Base-by-base conservation (phyloP, 1,140 invertebrate species). In the Ostrea denselamellosa region DNA sequence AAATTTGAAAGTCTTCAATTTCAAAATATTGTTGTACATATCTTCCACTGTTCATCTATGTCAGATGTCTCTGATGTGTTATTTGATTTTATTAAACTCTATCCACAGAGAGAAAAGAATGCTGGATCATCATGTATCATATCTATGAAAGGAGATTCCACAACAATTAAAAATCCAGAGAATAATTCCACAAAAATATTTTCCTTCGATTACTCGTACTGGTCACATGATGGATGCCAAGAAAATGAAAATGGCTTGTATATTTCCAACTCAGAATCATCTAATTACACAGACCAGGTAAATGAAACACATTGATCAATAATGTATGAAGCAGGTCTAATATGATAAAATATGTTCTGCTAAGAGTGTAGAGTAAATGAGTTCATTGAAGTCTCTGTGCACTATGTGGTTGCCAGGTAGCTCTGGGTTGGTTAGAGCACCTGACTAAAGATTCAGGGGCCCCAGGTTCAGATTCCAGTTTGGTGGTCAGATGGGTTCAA, bases 151-250 rank as follows among this genome's bases (percentile, higher is more conserved):
- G 96, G 95, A 0, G 93, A 95, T 12, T 91, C 93, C 8, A 96
- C 96, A 7, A 91, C 91, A 8, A 94, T 96, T 52, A 94, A 92
- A 77, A 95, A 96, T 90, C 96, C 96, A 17, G 91, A 92, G 34
- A 94, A 95, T 87, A 90, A 93, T 0, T 93, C 93, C 54, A 93
- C 92, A 0, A 95, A 96, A 86, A 93, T 92, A 86, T 96, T 96
- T 92, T 94, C 96, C 12, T 96, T 95, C 92, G 96, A 96, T 92
- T 94, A 95, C 89, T 95, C 95, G 81, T 96, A 96, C 91, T 96
- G 96, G 96, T 96, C 96, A 82, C 96, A 96, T 93, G 96, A 96
- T 91, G 96, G 96, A 0, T 96, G 90, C 89, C 95, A 91, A 71
- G 95, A 95, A 87, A 91, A 93, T 54, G 88, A 91, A 14, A 95